A percentile compares a stretch with the other conserved stretches of the same genome.
These are phyloP conservation scores for Acanthaster planci DNA, from an alignment of 35 echinoderm and acorn worm species.

Conservation along the genomic window DNA sequence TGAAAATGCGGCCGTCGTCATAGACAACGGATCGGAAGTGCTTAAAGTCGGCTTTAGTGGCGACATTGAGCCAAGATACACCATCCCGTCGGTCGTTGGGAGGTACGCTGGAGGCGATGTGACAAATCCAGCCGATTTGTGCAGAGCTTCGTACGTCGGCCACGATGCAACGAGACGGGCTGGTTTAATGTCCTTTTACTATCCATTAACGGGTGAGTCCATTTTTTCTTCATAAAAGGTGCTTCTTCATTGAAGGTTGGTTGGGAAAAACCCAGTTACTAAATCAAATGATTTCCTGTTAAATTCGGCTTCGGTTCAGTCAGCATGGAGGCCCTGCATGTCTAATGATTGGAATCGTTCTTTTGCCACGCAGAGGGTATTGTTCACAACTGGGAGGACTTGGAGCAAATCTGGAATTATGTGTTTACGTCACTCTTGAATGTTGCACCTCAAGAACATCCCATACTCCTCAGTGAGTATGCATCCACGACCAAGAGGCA, in stretches of 20 bases:
- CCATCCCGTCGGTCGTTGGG: conserved; percentile 60
- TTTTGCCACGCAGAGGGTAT: conserved; percentile 66
- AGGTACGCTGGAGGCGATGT: conserved; percentile 18
- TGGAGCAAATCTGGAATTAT: conserved; percentile 87
- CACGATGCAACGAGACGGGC: conserved; percentile 50
- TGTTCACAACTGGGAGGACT: conserved; percentile 78
- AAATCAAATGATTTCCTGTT: too few relatives aligned
- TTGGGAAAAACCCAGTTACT: too few relatives aligned
- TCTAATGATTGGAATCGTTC: too few relatives aligned
- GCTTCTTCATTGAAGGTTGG: too few relatives aligned
- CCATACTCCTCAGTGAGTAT: conserved; percentile 77
- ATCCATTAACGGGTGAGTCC: conserved; percentile 61
- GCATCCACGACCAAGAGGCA: conserved; percentile 77
- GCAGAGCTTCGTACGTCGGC: conserved; percentile 32
- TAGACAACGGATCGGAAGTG: conserved; percentile 84
- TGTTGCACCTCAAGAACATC: conserved; percentile 70
- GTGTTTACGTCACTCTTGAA: conserved; percentile 55
- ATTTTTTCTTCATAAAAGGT: too few relatives aligned
- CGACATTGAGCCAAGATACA: conserved; percentile 53
- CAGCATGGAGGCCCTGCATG: too few relatives aligned
- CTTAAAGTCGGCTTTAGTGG: conserved; percentile 80
- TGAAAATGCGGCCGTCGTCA: conserved; percentile 67
- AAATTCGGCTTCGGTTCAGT: too few relatives aligned
- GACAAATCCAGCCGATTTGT: not conserved
- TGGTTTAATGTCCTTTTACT: conserved; percentile 51